These are phyloP conservation scores for Epiblema foenella DNA, from an alignment of 2,888 invertebrate genomes.

Conservation along the genomic window DNA sequence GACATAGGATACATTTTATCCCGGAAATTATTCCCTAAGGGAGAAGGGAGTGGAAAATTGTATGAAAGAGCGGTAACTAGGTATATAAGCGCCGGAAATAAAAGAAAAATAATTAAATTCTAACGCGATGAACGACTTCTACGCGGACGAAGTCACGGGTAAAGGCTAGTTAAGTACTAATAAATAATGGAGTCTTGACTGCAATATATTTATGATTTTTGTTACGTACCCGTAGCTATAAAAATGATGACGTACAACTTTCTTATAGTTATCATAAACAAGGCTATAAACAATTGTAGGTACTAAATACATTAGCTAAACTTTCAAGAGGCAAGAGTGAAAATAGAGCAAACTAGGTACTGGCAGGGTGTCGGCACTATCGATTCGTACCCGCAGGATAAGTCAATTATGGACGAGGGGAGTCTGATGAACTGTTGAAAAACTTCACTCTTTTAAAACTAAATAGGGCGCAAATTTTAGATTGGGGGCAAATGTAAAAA, in stretches of 20 bases:
- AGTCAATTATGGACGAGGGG: slow-evolving; percentile 24
- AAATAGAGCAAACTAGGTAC: slow-evolving; percentile 22
- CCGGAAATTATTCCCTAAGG: no score
- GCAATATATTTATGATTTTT: no score
- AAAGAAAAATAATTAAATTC: no score
- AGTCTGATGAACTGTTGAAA: slow-evolving; percentile 22
- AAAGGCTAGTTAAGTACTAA: no score
- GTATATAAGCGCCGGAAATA: no score
- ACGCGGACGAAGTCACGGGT: no score
- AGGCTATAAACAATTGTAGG: background rate
- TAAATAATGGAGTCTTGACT: no score
- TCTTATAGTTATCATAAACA: background rate
- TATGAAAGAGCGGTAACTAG: no score
- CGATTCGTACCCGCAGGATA: slow-evolving; percentile 27
- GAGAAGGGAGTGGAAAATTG: no score
- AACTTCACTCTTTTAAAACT: slow-evolving; percentile 5
- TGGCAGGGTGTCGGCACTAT: slow-evolving; percentile 20
- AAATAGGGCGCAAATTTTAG: slow-evolving; percentile 6
- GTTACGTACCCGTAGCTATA: no score
- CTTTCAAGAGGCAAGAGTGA: background rate
- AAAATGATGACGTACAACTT: background rate
- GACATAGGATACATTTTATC: no score
- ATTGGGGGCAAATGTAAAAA: background rate
- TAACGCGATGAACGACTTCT: no score
- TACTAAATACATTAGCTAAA: background rate